phyloP scores from a whole-genome alignment of 2,888 invertebrate genomes.

The Cristatella mucedo region DNA sequence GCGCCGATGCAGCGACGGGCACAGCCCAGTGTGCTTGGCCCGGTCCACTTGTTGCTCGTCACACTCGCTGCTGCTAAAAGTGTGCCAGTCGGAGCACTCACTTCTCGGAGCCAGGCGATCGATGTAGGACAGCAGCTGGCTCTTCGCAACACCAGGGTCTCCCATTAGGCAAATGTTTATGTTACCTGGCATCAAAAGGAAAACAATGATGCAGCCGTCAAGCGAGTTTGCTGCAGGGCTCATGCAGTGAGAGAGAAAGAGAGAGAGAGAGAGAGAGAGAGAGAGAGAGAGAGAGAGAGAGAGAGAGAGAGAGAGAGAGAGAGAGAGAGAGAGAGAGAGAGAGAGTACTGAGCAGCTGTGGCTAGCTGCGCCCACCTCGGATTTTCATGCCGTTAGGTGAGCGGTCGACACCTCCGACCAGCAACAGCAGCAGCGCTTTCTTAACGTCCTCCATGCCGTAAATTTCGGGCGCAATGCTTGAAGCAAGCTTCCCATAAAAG shows the following conservation, averaged over 20 bases:
- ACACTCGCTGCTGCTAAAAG: no score
- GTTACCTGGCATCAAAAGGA: conserved; percentile 37
- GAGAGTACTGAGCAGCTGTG: no score
- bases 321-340: background rate
- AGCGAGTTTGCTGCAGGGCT: no score
- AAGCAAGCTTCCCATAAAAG: conserved; percentile 77
- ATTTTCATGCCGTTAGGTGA: conserved; percentile 91
- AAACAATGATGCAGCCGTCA: no score
- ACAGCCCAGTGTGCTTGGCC: no score
- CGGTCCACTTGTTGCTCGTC: no score
- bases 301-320: background rate
- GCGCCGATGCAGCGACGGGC: no score
- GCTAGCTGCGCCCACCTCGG: conserved; percentile 45
- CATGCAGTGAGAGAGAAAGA: no score
- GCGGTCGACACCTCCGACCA: conserved; percentile 61
- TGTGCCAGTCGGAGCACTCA: conserved; percentile 40
- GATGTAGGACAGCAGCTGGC: conserved; percentile 83
- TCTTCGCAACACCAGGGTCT: conserved; percentile 98
- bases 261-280: no score
- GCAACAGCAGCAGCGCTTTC: conserved; percentile 74
- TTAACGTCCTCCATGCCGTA: conserved; percentile 96
- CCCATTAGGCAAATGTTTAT: conserved; percentile 99
- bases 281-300: no score
- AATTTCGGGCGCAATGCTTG: conserved; percentile 91
- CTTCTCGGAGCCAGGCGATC: conserved; percentile 77